Evolutionary conservation across 2,888 invertebrate genomes (phyloP).

Genomic region (Ornithoptera alexandrae): DNA sequence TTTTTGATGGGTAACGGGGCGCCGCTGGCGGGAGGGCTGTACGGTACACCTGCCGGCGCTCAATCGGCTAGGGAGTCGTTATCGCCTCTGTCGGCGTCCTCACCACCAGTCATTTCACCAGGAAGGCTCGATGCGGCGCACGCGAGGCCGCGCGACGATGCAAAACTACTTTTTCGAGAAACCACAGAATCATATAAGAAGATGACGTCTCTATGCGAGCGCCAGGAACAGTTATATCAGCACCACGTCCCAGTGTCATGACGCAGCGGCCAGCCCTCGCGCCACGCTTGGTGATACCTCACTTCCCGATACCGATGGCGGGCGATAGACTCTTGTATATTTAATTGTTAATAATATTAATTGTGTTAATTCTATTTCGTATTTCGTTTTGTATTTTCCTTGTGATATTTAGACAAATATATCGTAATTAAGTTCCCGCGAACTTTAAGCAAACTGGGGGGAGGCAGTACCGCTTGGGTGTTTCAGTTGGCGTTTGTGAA

Average conservation of each 20-base stretch:
- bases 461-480: slow-evolving; percentile 62
- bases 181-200: slow-evolving; percentile 76
- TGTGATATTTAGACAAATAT: slow-evolving; percentile 80
- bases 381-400: slow-evolving; percentile 79
- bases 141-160: slow-evolving; percentile 67
- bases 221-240: slow-evolving; percentile 77
- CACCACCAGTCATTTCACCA: slow-evolving; percentile 72
- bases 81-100: slow-evolving; percentile 73
- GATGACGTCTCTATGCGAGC: slow-evolving; percentile 77
- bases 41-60: slow-evolving; percentile 65
- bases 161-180: slow-evolving; percentile 78
- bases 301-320: slow-evolving; percentile 48
- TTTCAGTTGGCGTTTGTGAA: slow-evolving; percentile 62
- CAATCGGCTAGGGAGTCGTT: slow-evolving; percentile 70
- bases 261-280: slow-evolving; percentile 63
- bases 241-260: slow-evolving; percentile 79
- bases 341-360: slow-evolving; percentile 78
- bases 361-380: slow-evolving; percentile 77
- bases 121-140: slow-evolving; percentile 71
- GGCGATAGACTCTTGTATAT: slow-evolving; percentile 67
- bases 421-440: slow-evolving; percentile 75
- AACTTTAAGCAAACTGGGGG: slow-evolving; percentile 75
- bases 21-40: slow-evolving; percentile 59
- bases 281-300: slow-evolving; percentile 69
- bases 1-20: slow-evolving; percentile 69